Percentiles rank a stretch among this genome's conserved stretches.
Evolutionary conservation across 2,797 vertebrate species (phyloP).

Genomic region (Bucorvus abyssinicus): DNA sequence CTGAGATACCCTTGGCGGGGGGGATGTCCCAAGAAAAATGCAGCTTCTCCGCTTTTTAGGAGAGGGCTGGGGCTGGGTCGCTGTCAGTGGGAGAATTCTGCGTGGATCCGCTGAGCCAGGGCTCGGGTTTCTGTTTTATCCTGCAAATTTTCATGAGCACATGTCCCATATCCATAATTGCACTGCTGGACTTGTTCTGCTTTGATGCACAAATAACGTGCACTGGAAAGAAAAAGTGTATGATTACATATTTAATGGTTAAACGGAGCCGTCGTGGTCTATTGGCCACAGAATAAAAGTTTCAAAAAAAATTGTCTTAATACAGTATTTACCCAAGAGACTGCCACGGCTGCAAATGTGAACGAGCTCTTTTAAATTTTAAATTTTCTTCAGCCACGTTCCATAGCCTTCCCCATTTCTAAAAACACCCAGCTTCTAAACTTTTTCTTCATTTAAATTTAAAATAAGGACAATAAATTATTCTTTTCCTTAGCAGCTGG

Average conservation of each 20-base stretch:
- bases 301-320: slow-evolving; percentile 57
- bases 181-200: slow-evolving; percentile 61
- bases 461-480: slow-evolving; percentile 54
- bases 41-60: not conserved
- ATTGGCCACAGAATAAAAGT: slow-evolving; percentile 60
- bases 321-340: slow-evolving; percentile 47
- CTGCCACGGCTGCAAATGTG: not conserved
- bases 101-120: not conserved
- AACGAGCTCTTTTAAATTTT: slow-evolving; percentile 32
- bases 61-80: not conserved
- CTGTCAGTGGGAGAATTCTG: not conserved
- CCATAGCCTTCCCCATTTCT: slow-evolving; percentile 16
- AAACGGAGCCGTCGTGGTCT: slow-evolving; percentile 52
- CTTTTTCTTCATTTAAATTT: slow-evolving; percentile 55
- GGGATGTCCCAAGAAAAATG: not conserved
- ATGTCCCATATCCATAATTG: slow-evolving; percentile 57
- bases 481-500: slow-evolving; percentile 32
- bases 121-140: not conserved
- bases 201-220: slow-evolving; percentile 64
- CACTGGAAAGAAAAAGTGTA: slow-evolving; percentile 52
- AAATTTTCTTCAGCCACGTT: not conserved
- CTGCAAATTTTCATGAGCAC: slow-evolving; percentile 20
- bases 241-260: slow-evolving; percentile 70
- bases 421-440: not conserved
- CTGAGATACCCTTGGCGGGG: not conserved